Evolutionary conservation across 2,113 vertebrate genomes (phyloP), one percentile per base, ranked within the genome.

Genomic region (Poecile atricapillus): DNA sequence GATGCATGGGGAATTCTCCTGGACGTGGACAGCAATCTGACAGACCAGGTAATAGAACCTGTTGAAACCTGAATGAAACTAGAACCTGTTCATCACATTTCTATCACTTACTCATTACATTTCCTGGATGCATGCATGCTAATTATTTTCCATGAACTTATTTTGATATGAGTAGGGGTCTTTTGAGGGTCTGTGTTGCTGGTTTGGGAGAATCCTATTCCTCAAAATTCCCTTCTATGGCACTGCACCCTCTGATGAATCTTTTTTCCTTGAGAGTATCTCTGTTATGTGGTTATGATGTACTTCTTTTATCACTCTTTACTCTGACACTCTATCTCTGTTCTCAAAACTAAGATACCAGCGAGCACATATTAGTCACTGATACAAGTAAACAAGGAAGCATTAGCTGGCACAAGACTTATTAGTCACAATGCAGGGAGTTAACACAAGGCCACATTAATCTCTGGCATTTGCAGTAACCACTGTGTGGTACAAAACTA

Each of bases 161-260:
- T 33, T 44, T 60, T 25, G 6, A 27, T 15, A 19, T 44, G 18
- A 77, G 9, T 31, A 17, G 43, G 17, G 52, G 25, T 44, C 14
- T 44, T 77, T 33, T 33, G 37, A 28, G 17, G 11, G 7, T 68
- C 18, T 31, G n/a, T 35, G 44, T 30, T 44, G 39, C 14, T 33
- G 0, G 0, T 68, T 44, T 52, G 22, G 17, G 22, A 44, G 7
- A 14, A 68, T 25, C 25, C 3, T 21, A 4, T 44, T 50, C 25
- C 31, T 59, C 46, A 52, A 37, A 86, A 77, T 27, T 52, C 31
- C 17, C 11, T 43, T 35, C 43, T 25, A 22, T 59, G 17, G 13
- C 24, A 4, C 60, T 67, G 10, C 10, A 58, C 3, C 4, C 4
- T 59, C 16, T 58, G 52, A 58, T 50, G 13, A 58, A 13, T n/a